Evolutionary conservation across 2,888 invertebrate genomes (phyloP), one percentile per base, ranked within the genome.

Genomic region (Aspidiotus rigidus): DNA sequence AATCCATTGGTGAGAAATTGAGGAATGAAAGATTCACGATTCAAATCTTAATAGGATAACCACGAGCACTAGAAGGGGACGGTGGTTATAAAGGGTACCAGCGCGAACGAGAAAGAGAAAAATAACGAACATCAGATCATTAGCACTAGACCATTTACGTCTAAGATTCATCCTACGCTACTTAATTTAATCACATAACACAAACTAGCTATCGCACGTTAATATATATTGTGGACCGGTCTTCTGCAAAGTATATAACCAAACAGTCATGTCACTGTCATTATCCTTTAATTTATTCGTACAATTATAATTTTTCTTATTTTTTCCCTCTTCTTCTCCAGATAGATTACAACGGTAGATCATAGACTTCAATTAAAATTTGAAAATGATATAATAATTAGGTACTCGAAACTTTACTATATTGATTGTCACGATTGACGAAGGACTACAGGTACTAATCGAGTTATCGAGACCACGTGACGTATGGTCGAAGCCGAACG

Each of bases 71-170:
- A 40, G 42, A 64, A 53, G 49, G 44, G 49, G 8, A 42, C 42
- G n/a, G 9, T 39, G 39, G 42, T 15, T 16, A 56, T 10, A 56
- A 16, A 56, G 56, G 16, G 56, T 15, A 16, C 3, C 5, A 56
- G 16, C 44, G n/a, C 28, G 28, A 17, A 13, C 28, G 56, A 56
- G 64, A 54, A 10, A 15, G 17, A 13, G 49, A 53, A 49, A 64
- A 53, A 49, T 28, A 62, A 17, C 67, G 67, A 59, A 67, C 59
- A 67, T 67, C 67, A 59, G 67, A 67, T 67, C 67, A 67, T 67
- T 67, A 67, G 67, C 60, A 67, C 67, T 67, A 67, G 59, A 67
- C 67, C 60, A 67, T 67, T 67, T 67, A 67, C 67, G 67, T 67
- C 59, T 59, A 53, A n/a, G 66, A 67, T 60, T 67, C 67, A 67